Conservation (phyloP, 2,888 invertebrate species). For the Xylophagus ater region DNA sequence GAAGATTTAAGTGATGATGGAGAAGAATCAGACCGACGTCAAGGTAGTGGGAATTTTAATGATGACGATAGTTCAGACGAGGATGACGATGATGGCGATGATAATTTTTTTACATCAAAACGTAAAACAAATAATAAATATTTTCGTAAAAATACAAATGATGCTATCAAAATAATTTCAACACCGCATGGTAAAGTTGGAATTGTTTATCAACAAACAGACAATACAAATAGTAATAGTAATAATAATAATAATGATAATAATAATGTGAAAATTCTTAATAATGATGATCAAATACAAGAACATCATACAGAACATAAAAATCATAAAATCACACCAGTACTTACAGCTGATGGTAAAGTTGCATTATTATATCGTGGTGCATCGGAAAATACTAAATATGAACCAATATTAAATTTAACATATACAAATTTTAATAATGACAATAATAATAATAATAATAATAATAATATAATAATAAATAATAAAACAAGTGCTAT, state of each 20-base stretch:
- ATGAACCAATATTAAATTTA: slow-evolving; percentile 38
- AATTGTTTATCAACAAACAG: slow-evolving; percentile 39
- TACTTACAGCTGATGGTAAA: slow-evolving; percentile 41
- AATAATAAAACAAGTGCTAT: slow-evolving; percentile 21
- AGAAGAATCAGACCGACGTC: slow-evolving; percentile 16
- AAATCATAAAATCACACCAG: slow-evolving; percentile 40
- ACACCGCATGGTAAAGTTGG: slow-evolving; percentile 41
- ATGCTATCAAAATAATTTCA: slow-evolving; percentile 41
- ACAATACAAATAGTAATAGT: slow-evolving; percentile 19
- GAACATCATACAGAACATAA: slow-evolving; percentile 27
- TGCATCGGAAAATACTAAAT: slow-evolving; percentile 39
- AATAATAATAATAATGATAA: slow-evolving; percentile 20
- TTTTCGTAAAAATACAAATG: slow-evolving; percentile 38
- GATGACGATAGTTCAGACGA: slow-evolving; percentile 20
- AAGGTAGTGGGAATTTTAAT: slow-evolving; percentile 21
- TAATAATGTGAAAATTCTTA: slow-evolving; percentile 26
- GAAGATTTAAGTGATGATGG: slow-evolving; percentile 31
- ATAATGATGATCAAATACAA: slow-evolving; percentile 26
- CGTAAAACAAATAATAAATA: slow-evolving; percentile 32
- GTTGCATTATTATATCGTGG: slow-evolving; percentile 41
- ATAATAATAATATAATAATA: slow-evolving; percentile 15
- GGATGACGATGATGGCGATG: slow-evolving; percentile 20
- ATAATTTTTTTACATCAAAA: slow-evolving; percentile 31
- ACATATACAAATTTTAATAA: slow-evolving; percentile 22
- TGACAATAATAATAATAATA: slow-evolving; percentile 31